Conservation (phyloP, 2,888 invertebrate genomes). For the Drosophila pegasa region DNA sequence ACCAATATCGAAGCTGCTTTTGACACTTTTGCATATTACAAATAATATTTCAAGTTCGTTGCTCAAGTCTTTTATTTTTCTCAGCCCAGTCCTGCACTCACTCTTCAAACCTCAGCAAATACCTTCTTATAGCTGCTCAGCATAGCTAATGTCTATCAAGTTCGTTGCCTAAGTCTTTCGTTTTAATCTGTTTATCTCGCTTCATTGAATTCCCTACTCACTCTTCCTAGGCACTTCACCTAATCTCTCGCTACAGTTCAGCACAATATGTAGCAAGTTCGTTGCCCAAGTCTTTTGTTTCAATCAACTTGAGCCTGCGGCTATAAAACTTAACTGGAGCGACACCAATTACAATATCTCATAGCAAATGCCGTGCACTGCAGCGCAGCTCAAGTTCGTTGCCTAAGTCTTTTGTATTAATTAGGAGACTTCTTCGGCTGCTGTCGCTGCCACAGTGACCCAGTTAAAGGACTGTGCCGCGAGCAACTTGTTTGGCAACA, state of each 20-base stretch:
- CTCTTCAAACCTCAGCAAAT: neutral
- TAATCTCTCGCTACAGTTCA: no score
- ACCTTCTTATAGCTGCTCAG: neutral
- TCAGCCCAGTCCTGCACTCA: neutral
- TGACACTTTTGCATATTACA: neutral
- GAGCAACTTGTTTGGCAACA: conserved; percentile 73
- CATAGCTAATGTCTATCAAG: conserved; percentile 43
- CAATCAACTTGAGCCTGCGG: neutral
- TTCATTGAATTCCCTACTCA: no score
- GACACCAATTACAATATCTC: neutral
- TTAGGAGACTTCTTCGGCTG: conserved; percentile 38
- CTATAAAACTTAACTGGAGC: neutral
- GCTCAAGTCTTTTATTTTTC: conserved; percentile 58
- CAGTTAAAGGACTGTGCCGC: conserved; percentile 69
- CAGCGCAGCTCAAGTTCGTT: conserved; percentile 38
- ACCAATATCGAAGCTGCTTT: no score
- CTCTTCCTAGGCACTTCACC: no score
- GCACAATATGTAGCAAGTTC: no score
- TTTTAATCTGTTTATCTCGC: conserved; percentile 56
- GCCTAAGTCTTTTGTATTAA: conserved; percentile 64
- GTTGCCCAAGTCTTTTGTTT: conserved; percentile 69
- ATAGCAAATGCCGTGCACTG: neutral
- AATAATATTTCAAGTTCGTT: conserved; percentile 35
- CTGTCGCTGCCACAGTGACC: conserved; percentile 64
- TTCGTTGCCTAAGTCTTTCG: conserved; percentile 80